Base-by-base conservation (phyloP, 1,140 invertebrate species). In the Cydia pomonella region DNA sequence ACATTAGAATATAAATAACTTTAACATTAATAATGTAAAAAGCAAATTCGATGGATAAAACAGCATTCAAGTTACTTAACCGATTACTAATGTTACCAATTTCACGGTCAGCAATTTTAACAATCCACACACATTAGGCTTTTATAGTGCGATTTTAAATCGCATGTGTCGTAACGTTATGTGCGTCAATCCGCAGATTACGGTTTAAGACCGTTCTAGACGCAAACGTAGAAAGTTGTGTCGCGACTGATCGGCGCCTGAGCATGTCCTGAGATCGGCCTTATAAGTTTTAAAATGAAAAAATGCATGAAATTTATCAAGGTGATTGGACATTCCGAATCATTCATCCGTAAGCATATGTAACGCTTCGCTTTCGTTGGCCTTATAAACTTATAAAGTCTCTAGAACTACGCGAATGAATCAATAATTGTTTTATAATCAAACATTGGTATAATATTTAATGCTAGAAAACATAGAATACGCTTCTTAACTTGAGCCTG, bases 171-270 rank as follows among this genome's bases (percentile, higher is more conserved):
- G 88, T 90, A 91, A 91, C 81, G 81, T 87, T 91, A 84, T 86
- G 87, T 89, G 85, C 87, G 89, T 91, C 89, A 91, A 91, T 91
- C 89, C 85, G 84, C 84, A 85, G 88, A 92, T 92, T 92, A 91
- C 90, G 80, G 89, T 91, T 89, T 91, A 90, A 89, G 86, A 90
- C 83, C 81, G 89, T 85, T 92, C 88, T 91, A 92, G 89, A 92
- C 89, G 88, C 86, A 79, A 83, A 79, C 82, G 91, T 92, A 92
- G 91, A 92, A 92, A 92, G 91, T 92, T 90, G 90, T 79, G 90
- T 87, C 90, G 91, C 91, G 91, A 91, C 90, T 87, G 78, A 73
- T 75, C 83, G 91, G 91, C 91, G 91, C 91, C 91, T 85, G 83
- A 81, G 83, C 81, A 82, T 86, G 89, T 92, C 91, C 91, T 92